Conservation (phyloP, 2,888 invertebrate genomes). For the Scaptomyza flava region DNA sequence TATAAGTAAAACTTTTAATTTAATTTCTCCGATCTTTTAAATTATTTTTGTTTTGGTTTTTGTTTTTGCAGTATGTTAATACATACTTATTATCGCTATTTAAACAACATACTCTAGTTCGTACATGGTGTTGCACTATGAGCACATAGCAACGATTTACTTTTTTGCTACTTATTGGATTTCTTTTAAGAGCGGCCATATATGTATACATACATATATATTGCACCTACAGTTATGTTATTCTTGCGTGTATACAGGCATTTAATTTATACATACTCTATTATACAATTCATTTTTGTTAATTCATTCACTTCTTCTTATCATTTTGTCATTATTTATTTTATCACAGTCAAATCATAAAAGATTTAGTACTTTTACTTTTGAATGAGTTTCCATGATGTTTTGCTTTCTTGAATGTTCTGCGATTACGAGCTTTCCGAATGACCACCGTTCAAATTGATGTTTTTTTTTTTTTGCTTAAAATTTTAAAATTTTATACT, state of each 20-base stretch:
- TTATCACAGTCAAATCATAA: conserved; percentile 85
- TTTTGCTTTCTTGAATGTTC: conserved; percentile 62
- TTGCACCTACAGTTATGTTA: conserved; percentile 63
- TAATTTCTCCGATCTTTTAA: conserved; percentile 31
- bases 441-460: conserved; percentile 49
- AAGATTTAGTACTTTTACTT: conserved; percentile 83
- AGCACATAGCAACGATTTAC: conserved; percentile 47
- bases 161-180: conserved; percentile 49
- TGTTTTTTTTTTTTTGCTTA: conserved; percentile 31
- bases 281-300: conserved; percentile 55
- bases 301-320: conserved; percentile 40
- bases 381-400: conserved; percentile 80
- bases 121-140: conserved; percentile 45
- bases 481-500: conserved; percentile 57
- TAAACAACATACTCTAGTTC: conserved; percentile 59
- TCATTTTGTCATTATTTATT: conserved; percentile 80
- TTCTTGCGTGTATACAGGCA: conserved; percentile 63
- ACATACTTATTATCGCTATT: conserved; percentile 49
- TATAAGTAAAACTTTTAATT: conserved; percentile 73
- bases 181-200: conserved; percentile 46
- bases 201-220: conserved; percentile 5
- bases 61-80: conserved; percentile 43
- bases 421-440: conserved; percentile 51
- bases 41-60: conserved; percentile 13
- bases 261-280: conserved; percentile 65